phyloP scores from a whole-genome alignment of 1,140 invertebrate genomes.

The Camponotus floridanus region DNA sequence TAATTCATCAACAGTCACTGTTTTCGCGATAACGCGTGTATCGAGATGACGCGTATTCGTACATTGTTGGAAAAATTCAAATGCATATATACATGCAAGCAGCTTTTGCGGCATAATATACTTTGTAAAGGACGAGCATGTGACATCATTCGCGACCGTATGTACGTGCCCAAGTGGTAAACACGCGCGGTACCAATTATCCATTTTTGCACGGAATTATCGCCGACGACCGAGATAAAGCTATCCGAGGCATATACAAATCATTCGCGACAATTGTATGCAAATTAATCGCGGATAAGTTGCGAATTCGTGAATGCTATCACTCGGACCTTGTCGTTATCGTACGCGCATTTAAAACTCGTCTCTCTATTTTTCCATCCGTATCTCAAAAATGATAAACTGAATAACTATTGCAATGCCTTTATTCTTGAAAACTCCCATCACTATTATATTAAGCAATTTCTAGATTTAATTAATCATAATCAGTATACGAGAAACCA shows the following conservation, averaged over 20 bases:
- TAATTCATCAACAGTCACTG: not conserved
- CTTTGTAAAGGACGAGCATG: slow-evolving; percentile 67
- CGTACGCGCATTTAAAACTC: not conserved
- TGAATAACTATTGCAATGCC: not conserved
- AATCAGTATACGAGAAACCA: not conserved
- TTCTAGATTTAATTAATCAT: not conserved
- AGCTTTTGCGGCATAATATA: slow-evolving; percentile 64
- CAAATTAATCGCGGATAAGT: slow-evolving; percentile 61
- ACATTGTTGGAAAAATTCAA: slow-evolving; percentile 8
- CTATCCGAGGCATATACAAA: slow-evolving; percentile 65
- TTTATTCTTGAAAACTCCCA: not conserved
- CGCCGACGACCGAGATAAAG: slow-evolving; percentile 77
- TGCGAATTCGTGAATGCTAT: slow-evolving; percentile 36
- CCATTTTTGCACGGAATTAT: slow-evolving; percentile 86
- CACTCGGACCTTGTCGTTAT: slow-evolving; percentile 40
- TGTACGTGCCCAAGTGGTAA: slow-evolving; percentile 83
- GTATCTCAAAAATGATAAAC: not conserved
- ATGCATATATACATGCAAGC: slow-evolving; percentile 2
- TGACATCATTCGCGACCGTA: slow-evolving; percentile 78
- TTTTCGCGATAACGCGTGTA: slow-evolving; percentile 13
- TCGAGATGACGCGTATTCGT: not conserved
- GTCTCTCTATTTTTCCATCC: not conserved
- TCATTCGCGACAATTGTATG: slow-evolving; percentile 66
- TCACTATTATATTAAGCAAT: not conserved
- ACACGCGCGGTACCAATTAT: slow-evolving; percentile 80